Evolutionary conservation across 2,888 invertebrate genomes (phyloP), one percentile per base, ranked within the genome.

Genomic region (Anoplius nigerrimus): DNA sequence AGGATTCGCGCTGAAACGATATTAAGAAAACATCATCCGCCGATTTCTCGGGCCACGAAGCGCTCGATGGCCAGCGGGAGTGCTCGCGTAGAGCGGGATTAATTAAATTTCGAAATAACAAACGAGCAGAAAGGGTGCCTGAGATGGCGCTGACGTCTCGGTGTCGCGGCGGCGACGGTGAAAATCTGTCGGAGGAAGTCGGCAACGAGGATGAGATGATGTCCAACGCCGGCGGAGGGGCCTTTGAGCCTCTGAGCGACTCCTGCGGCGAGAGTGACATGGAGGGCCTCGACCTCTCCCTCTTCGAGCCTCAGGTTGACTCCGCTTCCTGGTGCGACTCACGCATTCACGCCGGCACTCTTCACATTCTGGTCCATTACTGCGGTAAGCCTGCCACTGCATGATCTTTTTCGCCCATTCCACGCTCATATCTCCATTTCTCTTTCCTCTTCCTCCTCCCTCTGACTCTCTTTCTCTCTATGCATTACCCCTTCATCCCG

Each of bases 221-320:
- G 57, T 62, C 22, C 51, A 63, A 68, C 62, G 69, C 75, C 70
- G 27, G 78, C 70, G 79, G 69, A 76, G 82, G 80, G 82, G 89
- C 91, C 80, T 91, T 91, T 80, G 92, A 92, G 79, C 92, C 92
- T 45, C 90, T 92, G 81, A 92, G 92, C 66, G 92, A 92, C 76
- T 92, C 92, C 64, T 92, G 92, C 83, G 92, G 92, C 86, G 88
- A 88, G 75, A 88, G 87, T 86, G 93, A 93, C 87, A 92, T 93
- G 92, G 93, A 93, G 77, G 93, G 93, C 72, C 89, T 93, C 78
- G 93, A 93, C 89, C 89, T 93, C 84, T 90, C 92, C 72, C 88
- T 93, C 78, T 93, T 93, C 86, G 93, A 93, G 86, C 92, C 92
- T 57, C 92, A 92, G 58, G 82, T 82, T 72, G 86, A 86, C 76